These are phyloP conservation scores for Maconellicoccus hirsutus DNA, from an alignment of 1,140 invertebrate genomes.

Conservation along the genomic window DNA sequence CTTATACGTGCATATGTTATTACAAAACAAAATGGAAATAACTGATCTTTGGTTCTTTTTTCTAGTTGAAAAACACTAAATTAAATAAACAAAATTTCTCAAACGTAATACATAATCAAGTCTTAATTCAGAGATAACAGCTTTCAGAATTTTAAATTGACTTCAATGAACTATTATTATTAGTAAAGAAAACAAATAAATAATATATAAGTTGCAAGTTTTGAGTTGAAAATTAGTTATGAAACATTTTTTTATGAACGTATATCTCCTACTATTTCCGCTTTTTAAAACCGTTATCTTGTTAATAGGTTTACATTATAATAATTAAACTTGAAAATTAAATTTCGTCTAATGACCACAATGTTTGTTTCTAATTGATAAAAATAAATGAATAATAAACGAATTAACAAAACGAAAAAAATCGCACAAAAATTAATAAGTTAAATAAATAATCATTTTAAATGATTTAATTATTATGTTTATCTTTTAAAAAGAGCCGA, in stretches of 20 bases:
- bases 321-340: no score
- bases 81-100: neutral
- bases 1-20: no score
- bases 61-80: neutral
- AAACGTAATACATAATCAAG: neutral
- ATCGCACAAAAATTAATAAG: neutral
- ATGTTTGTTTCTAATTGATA: no score
- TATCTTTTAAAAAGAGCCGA: neutral
- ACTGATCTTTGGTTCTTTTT: no score
- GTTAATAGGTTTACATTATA: no score
- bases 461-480: neutral
- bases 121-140: slow-evolving; percentile 1
- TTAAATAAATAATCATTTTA: neutral
- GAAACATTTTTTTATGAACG: no score
- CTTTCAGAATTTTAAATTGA: neutral
- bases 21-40: no score
- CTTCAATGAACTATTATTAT: neutral
- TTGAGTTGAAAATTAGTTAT: neutral
- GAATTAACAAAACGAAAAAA: neutral
- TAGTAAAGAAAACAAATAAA: neutral
- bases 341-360: no score
- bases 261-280: no score
- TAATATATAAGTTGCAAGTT: neutral
- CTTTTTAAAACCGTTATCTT: no score
- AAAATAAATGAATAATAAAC: neutral